These are phyloP conservation scores for Agrochola macilenta DNA, from an alignment of 2,888 invertebrate species.

Conservation along the genomic window DNA sequence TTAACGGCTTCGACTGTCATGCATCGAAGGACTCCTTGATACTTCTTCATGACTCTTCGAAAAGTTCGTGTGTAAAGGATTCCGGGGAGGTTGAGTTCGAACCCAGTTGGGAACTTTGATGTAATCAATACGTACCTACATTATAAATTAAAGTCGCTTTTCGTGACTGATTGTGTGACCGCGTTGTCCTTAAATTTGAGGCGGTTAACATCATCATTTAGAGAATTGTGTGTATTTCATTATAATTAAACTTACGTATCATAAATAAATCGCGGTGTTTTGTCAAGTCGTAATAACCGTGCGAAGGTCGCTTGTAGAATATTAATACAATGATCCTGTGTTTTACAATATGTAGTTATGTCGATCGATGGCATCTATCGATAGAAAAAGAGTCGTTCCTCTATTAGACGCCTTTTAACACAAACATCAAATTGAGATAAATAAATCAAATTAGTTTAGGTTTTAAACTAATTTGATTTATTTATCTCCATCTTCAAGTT, in stretches of 20 bases:
- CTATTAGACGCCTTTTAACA: not conserved
- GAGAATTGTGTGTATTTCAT: no score
- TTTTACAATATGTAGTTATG: not conserved
- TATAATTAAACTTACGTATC: not conserved
- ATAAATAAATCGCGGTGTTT: not conserved
- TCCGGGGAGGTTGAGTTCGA: not conserved
- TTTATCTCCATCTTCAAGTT: conserved; percentile 25
- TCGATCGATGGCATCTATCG: not conserved
- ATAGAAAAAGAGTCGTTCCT: not conserved
- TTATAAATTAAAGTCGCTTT: not conserved
- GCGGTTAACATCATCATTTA: not conserved
- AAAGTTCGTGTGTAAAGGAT: not conserved
- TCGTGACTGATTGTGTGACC: no score
- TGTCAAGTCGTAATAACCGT: not conserved
- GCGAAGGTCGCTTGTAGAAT: not conserved
- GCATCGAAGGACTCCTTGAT: not conserved
- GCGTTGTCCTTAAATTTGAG: no score
- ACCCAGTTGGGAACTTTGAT: not conserved
- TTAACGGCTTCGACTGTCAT: not conserved
- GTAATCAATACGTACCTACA: not conserved
- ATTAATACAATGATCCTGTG: not conserved
- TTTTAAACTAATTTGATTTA: conserved; percentile 23
- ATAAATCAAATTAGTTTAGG: no score
- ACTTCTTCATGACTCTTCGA: not conserved
- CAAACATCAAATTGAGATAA: conserved; percentile 31